phyloP scores from a whole-genome alignment of 2,113 vertebrate species.

The Dromaius novaehollandiae region DNA sequence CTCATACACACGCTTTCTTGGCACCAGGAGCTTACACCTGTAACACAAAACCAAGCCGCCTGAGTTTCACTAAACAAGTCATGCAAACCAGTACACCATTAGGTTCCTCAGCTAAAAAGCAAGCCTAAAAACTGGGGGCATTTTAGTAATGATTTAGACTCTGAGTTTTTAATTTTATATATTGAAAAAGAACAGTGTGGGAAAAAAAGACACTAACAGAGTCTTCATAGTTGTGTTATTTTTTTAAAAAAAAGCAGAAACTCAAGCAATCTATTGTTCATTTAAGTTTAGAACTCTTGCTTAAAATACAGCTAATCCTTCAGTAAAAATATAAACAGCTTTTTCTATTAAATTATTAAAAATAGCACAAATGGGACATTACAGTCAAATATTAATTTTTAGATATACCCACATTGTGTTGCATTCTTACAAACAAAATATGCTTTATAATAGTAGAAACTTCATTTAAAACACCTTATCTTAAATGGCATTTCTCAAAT shows the following conservation, averaged over 20 bases:
- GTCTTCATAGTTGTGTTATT: background rate
- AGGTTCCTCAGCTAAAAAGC: background rate
- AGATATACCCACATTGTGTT: background rate
- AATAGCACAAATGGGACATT: background rate
- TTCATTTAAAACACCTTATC: background rate
- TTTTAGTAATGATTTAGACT: background rate
- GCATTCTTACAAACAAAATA: background rate
- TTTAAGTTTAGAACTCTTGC: slow-evolving; percentile 31
- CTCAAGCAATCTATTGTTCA: background rate
- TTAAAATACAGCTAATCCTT: slow-evolving; percentile 5
- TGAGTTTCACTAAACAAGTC: background rate
- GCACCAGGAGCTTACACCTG: background rate
- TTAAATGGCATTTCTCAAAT: background rate
- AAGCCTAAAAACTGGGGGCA: background rate
- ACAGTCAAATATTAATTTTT: background rate
- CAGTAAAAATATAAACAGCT: background rate
- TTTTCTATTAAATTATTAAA: slow-evolving; percentile 40
- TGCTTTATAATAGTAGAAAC: background rate
- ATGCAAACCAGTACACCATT: background rate
- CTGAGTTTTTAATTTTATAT: background rate
- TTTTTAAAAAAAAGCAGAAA: background rate
- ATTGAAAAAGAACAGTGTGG: background rate
- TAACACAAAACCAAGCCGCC: background rate
- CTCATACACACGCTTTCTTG: background rate
- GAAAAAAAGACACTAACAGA: background rate